phyloP scores from a whole-genome alignment of 2,113 vertebrate species.

The Orthonyx spaldingii region DNA sequence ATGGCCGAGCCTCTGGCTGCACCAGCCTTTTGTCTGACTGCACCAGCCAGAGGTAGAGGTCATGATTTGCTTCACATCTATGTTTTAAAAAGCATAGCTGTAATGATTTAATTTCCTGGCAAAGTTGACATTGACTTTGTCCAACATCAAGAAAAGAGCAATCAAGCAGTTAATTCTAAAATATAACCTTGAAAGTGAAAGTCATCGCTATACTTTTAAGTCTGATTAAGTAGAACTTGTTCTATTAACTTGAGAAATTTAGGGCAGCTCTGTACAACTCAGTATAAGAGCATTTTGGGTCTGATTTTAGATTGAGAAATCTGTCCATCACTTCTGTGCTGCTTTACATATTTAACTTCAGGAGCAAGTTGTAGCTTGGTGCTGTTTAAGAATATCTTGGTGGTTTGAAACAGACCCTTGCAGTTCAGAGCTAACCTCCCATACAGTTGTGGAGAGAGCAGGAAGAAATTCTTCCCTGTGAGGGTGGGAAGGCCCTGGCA shows the following conservation, averaged over 20 bases:
- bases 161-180: not conserved
- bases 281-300: not conserved
- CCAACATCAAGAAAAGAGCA: not conserved
- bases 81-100: not conserved
- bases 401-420: not conserved
- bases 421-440: not conserved
- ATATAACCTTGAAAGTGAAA: not conserved
- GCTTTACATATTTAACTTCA: not conserved
- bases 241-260: not conserved
- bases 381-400: not conserved
- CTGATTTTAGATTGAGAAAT: not conserved
- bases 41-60: not conserved
- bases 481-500: rapidly evolving
- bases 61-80: not conserved
- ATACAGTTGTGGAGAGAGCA: not conserved
- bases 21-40: not conserved
- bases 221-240: not conserved
- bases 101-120: not conserved
- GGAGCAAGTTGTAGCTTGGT: not conserved
- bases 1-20: not conserved
- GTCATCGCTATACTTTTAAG: not conserved
- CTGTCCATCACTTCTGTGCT: not conserved
- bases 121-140: not conserved
- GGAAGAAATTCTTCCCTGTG: not conserved
- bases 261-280: not conserved